phyloP scores from a whole-genome alignment of 2,797 vertebrate genomes.

The Premnoplex brunnescens region DNA sequence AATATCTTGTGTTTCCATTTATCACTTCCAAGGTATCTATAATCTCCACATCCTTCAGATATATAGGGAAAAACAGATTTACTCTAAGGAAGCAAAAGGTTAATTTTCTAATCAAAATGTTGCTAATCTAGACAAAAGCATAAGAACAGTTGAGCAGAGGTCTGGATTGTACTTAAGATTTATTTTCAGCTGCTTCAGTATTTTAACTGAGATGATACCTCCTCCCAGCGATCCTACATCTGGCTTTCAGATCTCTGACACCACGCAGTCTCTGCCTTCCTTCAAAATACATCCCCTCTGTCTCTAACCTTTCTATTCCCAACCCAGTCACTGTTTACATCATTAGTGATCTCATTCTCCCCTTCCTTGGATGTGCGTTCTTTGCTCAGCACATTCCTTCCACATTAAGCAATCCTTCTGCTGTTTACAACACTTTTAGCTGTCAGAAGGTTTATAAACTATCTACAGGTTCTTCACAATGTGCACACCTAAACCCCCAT shows the following conservation, averaged over 20 bases:
- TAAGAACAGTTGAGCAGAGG: not conserved
- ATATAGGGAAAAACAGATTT: not conserved
- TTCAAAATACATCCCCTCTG: not conserved
- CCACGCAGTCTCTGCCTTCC: not conserved
- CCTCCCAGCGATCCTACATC: not conserved
- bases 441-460: not conserved
- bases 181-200: not conserved
- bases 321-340: not conserved
- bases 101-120: not conserved
- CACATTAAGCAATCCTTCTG: not conserved
- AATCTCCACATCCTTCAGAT: not conserved
- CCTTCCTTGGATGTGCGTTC: not conserved
- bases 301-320: not conserved
- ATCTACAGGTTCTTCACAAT: not conserved
- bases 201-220: not conserved
- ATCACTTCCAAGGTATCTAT: not conserved
- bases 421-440: not conserved
- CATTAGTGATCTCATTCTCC: not conserved
- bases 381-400: slow-evolving; percentile 46
- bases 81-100: not conserved
- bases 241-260: not conserved
- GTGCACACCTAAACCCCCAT: not conserved
- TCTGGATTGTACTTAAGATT: not conserved
- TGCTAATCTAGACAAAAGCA: not conserved
- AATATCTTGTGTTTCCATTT: not conserved